These are phyloP conservation scores for Epinotia bilunana DNA, from an alignment of 2,888 invertebrate species.

Conservation along the genomic window DNA sequence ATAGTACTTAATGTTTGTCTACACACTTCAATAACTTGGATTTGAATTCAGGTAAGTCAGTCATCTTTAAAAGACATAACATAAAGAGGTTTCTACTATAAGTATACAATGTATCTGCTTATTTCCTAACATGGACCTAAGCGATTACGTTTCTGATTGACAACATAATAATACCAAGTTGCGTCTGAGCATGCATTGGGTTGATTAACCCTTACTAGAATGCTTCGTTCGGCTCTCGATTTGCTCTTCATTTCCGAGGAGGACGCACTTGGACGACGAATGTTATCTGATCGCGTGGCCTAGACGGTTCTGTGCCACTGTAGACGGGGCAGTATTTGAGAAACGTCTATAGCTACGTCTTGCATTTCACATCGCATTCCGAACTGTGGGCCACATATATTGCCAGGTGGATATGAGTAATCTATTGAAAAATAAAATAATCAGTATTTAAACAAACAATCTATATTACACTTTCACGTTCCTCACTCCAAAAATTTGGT, in stretches of 20 bases:
- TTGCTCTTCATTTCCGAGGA: constrained; percentile 60
- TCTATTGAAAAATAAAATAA: too few species aligned
- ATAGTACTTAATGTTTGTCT: too few species aligned
- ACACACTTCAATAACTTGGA: too few species aligned
- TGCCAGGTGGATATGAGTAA: too few species aligned
- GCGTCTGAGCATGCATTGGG: constrained; percentile 61
- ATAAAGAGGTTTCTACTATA: neutral
- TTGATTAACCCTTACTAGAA: constrained; percentile 69
- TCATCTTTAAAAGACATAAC: too few species aligned
- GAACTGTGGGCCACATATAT: too few species aligned
- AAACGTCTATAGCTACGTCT: neutral
- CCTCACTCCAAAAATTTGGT: too few species aligned
- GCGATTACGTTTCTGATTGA: neutral
- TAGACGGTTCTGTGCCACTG: constrained; percentile 26
- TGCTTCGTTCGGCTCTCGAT: constrained; percentile 63
- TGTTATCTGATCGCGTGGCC: constrained; percentile 51
- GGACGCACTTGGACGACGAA: constrained; percentile 57
- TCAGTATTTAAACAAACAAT: too few species aligned
- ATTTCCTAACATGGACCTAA: neutral
- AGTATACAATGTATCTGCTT: too few species aligned
- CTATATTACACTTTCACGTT: too few species aligned
- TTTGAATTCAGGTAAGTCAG: too few species aligned
- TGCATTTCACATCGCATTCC: constrained; percentile 6
- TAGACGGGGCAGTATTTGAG: constrained; percentile 19
- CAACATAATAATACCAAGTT: constrained; percentile 47